These are phyloP conservation scores for Drosophila putrida DNA, from an alignment of 2,888 invertebrate species.

Conservation along the genomic window DNA sequence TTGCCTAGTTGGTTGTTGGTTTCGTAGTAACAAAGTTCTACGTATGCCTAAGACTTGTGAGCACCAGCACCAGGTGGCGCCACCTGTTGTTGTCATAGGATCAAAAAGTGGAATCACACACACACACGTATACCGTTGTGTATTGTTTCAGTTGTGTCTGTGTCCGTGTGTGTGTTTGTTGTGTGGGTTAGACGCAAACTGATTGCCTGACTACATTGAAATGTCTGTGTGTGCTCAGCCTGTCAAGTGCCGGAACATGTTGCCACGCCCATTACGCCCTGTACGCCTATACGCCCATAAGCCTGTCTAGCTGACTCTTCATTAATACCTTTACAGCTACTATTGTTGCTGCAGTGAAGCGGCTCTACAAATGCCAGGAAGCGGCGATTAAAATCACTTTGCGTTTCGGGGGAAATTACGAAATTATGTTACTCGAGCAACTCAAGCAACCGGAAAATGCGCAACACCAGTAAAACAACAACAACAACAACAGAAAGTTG, in stretches of 20 bases:
- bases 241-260: constrained; percentile 47
- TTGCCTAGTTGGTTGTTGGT: constrained; percentile 12
- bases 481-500: neutral
- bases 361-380: constrained; percentile 55
- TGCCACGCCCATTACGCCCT: constrained; percentile 24
- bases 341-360: constrained; percentile 19
- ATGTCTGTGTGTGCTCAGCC: constrained; percentile 24
- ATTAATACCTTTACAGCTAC: constrained; percentile 5
- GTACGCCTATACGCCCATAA: neutral
- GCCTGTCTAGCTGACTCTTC: constrained; percentile 1
- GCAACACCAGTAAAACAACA: constrained; percentile 32
- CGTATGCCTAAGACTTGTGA: constrained; percentile 1
- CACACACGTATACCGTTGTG: neutral
- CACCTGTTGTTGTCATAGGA: constrained; percentile 50
- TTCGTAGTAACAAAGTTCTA: neutral
- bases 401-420: constrained; percentile 68
- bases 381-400: constrained; percentile 78
- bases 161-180: constrained; percentile 8
- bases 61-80: constrained; percentile 23
- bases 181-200: constrained; percentile 5
- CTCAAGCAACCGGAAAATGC: constrained; percentile 70
- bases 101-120: constrained; percentile 4
- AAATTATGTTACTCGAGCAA: constrained; percentile 71
- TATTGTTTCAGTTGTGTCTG: constrained; percentile 1
- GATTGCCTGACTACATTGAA: constrained; percentile 48